Base-by-base conservation (phyloP, 2,113 vertebrate genomes). In the Aphyosemion australe region DNA sequence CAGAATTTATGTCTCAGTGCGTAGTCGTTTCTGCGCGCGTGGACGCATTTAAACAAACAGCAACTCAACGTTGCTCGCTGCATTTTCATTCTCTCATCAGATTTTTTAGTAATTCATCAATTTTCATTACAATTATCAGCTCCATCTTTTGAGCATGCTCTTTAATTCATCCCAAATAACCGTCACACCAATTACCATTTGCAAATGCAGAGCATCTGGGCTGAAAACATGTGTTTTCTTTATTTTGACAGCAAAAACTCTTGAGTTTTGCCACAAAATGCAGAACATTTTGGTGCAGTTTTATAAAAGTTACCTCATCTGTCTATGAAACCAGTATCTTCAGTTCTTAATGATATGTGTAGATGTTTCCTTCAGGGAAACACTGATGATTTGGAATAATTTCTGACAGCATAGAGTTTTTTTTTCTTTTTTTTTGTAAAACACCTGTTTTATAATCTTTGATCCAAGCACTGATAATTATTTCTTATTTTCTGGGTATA, bases 1-100 rank as follows among this genome's bases (percentile, higher is more conserved):
- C 56, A 31, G 32, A 71, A 67, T 57, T 42, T 10, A 31, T 11
- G 10, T 67, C 59, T 60, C n/a, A 60, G 58, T 4, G 12, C 47
- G 57, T 62, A 56, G 54, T 13, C 12, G 34, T 61, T 50, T 63
- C 34, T 56, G 48, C 54, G 19, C 61, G 62, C 51, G 31, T 66
- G 39, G 48, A 67, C 19, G 34, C 34, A 41, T 65, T 60, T 46
- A 74, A 47, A 49, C 18, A 14, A 55, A 63, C 48, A 73, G 5
- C 12, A 49, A 63, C 20, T 62, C 13, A 61, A 26, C 1, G 2
- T 18, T 53, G 31, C 19, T 7, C 45, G 37, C 26, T 16, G 19
- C 34, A 69, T 26, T n/a, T 56, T 8, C n/a, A 32, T 57, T 61
- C 41, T 69, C 31, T 15, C 18, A 32, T 42, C 16, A 48, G 26